Evolutionary conservation across 1,140 invertebrate genomes (phyloP), one percentile per base, ranked within the genome.

Genomic region (Nixonia krombeini): DNA sequence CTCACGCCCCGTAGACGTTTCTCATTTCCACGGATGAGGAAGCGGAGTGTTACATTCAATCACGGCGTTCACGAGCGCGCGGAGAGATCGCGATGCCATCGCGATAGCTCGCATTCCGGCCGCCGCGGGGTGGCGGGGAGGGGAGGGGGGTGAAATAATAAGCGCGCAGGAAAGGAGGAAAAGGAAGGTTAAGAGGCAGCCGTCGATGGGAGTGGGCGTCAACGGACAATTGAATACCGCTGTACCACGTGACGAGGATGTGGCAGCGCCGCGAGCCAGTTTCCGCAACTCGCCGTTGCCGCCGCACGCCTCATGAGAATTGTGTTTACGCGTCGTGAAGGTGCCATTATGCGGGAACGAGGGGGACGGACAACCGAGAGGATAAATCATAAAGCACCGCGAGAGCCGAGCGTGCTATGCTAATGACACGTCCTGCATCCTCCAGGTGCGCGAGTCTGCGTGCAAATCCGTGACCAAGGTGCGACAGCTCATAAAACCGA

Each of bases 381-480:
- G 70, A 79, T 80, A 80, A 80, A 80, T 80, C 78, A 80, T 76
- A 74, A 78, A 75, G 65, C 73, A 79, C 73, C 70, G 57, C 51
- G 18, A 50, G 18, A 38, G 16, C 23, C 35, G 15, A 9, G 4
- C 40, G 38, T 58, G 71, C 66, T 79, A 79, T 78, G 76, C 71
- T 80, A 80, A 80, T 80, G 73, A 80, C 77, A 80, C 74, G 69
- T 75, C 72, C 71, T 69, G 73, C 75, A 80, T 63, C 58, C 50
- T 67, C 58, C 66, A 69, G 66, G 49, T 69, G 66, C 57, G 31
- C 35, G 28, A 44, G 40, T 51, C 50, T 40, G 28, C 55, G 41
- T 45, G 2, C 4, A 35, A 35, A 21, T 42, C 40, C 18, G 18
- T 17, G 35, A 16, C 55, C 66, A 70, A 70, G 59, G 66, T 70